These are phyloP conservation scores for Chironomus tentans DNA, from an alignment of 2,888 invertebrate species.

Conservation along the genomic window DNA sequence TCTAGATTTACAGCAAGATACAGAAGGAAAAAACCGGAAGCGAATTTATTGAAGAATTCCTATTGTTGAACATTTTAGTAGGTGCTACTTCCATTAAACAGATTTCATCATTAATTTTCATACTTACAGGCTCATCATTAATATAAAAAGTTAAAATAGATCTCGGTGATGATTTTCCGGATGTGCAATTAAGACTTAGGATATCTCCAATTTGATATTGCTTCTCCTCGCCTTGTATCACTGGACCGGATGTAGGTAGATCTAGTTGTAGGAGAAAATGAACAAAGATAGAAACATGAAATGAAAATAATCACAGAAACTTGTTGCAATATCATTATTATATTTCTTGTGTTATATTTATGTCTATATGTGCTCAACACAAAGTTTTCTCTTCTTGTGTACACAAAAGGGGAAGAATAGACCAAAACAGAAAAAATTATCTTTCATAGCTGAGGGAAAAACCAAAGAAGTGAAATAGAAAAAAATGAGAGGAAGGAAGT, in stretches of 20 bases:
- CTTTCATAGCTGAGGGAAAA: background rate
- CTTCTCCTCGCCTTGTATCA: conserved; percentile 51
- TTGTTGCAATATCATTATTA: conserved; percentile 4
- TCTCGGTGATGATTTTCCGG: conserved; percentile 65
- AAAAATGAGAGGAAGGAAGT: background rate
- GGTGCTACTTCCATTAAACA: background rate
- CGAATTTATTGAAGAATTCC: no score
- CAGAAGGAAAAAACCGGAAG: no score
- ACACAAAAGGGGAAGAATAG: background rate
- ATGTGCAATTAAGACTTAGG: conserved; percentile 66
- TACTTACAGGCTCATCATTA: conserved; percentile 62
- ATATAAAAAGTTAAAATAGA: conserved; percentile 69
- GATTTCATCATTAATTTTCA: background rate
- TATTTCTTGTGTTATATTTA: background rate
- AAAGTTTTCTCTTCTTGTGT: no score
- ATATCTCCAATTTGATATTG: conserved; percentile 66
- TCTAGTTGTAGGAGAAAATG: conserved; percentile 38
- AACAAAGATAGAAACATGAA: background rate
- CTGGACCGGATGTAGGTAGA: conserved; percentile 61
- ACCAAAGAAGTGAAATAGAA: background rate
- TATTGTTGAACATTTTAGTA: background rate
- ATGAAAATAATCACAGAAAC: background rate
- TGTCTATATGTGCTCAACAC: background rate
- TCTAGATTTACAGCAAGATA: no score
- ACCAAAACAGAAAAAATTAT: background rate